A percentile compares a stretch with the other conserved stretches of the same genome.
phyloP scores from a whole-genome alignment of 2,113 vertebrate genomes.

The Vicugna pacos region DNA sequence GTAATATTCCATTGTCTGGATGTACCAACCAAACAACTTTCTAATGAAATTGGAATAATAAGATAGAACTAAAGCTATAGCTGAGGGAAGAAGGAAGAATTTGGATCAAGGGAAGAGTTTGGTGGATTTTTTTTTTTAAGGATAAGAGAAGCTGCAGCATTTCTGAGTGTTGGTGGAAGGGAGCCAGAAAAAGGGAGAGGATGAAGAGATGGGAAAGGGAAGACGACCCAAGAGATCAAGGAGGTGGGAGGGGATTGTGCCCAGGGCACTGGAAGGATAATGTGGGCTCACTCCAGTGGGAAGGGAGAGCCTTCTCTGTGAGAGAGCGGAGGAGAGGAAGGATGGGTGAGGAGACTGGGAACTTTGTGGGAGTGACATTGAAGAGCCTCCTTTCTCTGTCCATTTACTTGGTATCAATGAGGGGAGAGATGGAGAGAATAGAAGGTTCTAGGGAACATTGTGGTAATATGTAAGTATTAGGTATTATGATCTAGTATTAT shows the following conservation, averaged over 20 bases:
- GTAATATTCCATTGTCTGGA: not conserved
- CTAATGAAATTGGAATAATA: not conserved
- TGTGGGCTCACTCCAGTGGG: not conserved
- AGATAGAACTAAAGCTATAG: not conserved
- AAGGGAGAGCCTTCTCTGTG: accelerated
- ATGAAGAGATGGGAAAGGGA: not conserved
- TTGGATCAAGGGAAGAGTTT: not conserved
- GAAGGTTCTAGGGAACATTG: not conserved
- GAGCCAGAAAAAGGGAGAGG: not conserved
- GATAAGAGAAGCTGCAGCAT: not conserved
- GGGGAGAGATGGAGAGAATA: not conserved
- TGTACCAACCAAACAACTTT: not conserved
- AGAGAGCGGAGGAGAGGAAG: no score
- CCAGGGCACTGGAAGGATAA: not conserved
- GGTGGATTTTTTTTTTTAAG: not conserved
- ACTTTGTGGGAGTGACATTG: no score
- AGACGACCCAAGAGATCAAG: not conserved
- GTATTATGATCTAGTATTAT: not conserved
- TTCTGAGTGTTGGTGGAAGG: no score
- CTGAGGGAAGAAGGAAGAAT: not conserved
- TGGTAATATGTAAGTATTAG: not conserved
- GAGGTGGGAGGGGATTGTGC: no score
- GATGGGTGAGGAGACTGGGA: not conserved
- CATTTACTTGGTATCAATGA: not conserved
- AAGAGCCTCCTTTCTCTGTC: not conserved